phyloP scores from a whole-genome alignment of 2,888 invertebrate genomes.

The Galeopsomyia nigrocyanea region DNA sequence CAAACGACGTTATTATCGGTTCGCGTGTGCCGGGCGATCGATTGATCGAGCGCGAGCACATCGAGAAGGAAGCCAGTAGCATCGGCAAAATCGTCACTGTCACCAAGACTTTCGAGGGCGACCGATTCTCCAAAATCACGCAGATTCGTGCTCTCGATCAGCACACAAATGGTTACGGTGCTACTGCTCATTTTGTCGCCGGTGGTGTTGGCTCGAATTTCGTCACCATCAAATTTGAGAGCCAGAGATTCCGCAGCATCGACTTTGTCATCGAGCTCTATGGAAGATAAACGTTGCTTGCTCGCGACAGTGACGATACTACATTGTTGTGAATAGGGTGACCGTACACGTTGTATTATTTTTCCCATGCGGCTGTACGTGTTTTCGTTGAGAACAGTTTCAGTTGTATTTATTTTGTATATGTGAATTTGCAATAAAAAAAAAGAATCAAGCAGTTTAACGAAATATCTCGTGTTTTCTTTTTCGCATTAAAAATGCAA shows the following conservation, averaged over 20 bases:
- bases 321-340: too few relatives aligned
- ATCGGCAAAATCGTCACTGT: constrained; percentile 14
- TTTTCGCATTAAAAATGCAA: too few relatives aligned
- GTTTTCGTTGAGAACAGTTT: too few relatives aligned
- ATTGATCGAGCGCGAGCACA: constrained; percentile 11
- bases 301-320: neutral
- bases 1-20: constrained; percentile 38
- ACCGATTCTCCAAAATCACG: constrained; percentile 24
- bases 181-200: constrained; percentile 22
- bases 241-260: constrained; percentile 38
- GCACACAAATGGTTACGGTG: constrained; percentile 38
- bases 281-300: constrained; percentile 21
- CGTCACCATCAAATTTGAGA: constrained; percentile 42
- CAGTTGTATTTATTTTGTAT: constrained; percentile 5
- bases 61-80: constrained; percentile 25
- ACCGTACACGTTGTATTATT: too few relatives aligned
- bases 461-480: too few relatives aligned
- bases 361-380: too few relatives aligned
- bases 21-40: constrained; percentile 31
- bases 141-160: constrained; percentile 39
- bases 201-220: constrained; percentile 39
- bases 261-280: constrained; percentile 42
- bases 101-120: constrained; percentile 30
- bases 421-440: too few relatives aligned
- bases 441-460: too few relatives aligned